Conservation (phyloP, 92 coral and sea anemone genomes). For the Micromussa lordhowensis region DNA sequence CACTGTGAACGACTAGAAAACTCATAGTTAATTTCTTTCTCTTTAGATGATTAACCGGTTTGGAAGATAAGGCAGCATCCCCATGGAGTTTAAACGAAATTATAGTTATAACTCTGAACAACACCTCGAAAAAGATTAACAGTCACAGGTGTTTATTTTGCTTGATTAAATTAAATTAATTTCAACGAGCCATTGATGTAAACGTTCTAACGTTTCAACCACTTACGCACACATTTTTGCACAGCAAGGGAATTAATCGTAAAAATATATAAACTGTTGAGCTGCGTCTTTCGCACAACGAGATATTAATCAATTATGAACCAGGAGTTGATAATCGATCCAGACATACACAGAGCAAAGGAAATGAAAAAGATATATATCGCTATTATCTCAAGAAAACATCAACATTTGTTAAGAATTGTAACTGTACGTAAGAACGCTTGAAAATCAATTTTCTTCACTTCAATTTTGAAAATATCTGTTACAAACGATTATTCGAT, state of each 20-base stretch:
- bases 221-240: neutral
- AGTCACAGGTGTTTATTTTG: neutral
- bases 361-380: no score
- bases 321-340: no score
- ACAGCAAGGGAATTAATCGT: neutral
- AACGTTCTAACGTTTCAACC: neutral
- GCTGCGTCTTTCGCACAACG: neutral
- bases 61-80: neutral
- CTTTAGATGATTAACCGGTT: neutral
- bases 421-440: no score
- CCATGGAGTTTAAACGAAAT: neutral
- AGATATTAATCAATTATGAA: neutral
- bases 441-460: no score
- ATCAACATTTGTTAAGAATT: no score
- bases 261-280: neutral
- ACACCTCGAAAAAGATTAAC: neutral
- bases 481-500: no score
- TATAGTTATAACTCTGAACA: neutral
- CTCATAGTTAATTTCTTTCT: neutral
- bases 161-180: neutral
- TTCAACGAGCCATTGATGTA: neutral
- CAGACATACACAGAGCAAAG: no score
- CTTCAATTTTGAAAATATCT: no score
- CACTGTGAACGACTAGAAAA: neutral
- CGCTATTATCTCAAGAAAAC: no score